Percentiles rank a stretch among this genome's conserved stretches.
These are phyloP conservation scores for Odontamblyopus lacepedii DNA, from an alignment of 2,797 vertebrate species.

Conservation along the genomic window DNA sequence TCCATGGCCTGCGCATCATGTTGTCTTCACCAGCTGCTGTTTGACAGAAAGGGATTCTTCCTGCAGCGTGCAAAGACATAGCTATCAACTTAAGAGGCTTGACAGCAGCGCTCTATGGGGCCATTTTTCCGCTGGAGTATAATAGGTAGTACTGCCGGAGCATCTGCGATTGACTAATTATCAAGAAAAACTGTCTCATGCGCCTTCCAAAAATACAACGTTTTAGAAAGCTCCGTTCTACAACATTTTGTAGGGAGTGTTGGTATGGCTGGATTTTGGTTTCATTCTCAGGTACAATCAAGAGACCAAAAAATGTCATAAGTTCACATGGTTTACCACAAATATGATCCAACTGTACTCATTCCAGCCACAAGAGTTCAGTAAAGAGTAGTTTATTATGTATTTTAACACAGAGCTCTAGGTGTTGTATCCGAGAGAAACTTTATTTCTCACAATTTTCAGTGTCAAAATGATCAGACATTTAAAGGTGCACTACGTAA, in stretches of 20 bases:
- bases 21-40: constrained; percentile 75
- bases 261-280: neutral
- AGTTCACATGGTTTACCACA: neutral
- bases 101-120: constrained; percentile 60
- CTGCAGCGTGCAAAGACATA: constrained; percentile 64
- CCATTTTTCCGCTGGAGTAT: constrained; percentile 53
- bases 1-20: constrained; percentile 69
- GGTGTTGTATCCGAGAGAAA: neutral
- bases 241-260: constrained; percentile 1
- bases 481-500: no score
- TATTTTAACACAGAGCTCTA: neutral
- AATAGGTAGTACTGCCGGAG: constrained; percentile 53
- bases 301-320: neutral
- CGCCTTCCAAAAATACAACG: constrained; percentile 21
- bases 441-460: neutral
- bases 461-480: no score
- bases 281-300: neutral
- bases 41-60: constrained; percentile 72
- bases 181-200: constrained; percentile 12
- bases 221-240: constrained; percentile 9
- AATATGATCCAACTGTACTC: neutral
- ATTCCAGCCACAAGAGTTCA: constrained; percentile 1
- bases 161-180: constrained; percentile 58
- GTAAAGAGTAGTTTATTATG: neutral
- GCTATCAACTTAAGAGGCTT: constrained; percentile 71